phyloP scores from a whole-genome alignment of 2,797 vertebrate species.

The Mus spretus region DNA sequence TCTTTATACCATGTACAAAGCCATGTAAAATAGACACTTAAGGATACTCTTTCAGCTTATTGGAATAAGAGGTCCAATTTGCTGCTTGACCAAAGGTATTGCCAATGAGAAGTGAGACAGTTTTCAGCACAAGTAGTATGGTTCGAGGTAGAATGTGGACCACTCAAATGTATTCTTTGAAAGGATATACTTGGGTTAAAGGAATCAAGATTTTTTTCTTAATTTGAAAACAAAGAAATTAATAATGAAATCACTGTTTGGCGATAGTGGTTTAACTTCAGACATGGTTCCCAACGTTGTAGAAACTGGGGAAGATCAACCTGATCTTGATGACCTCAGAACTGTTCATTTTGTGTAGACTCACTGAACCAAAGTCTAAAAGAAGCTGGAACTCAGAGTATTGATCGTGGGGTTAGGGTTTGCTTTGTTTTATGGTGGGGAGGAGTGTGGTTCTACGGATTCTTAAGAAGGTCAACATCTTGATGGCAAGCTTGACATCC shows the following conservation, averaged over 20 bases:
- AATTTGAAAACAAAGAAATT: neutral
- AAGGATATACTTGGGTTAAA: neutral
- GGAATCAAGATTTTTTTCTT: neutral
- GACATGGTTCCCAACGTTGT: neutral
- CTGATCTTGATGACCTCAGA: neutral
- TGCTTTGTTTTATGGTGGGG: neutral
- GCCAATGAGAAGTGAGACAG: neutral
- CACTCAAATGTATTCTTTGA: neutral
- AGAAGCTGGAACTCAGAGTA: neutral
- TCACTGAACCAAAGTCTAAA: neutral
- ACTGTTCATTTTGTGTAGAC: neutral
- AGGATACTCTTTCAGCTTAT: neutral
- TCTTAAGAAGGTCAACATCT: neutral
- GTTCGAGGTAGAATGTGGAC: neutral
- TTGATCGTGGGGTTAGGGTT: neutral
- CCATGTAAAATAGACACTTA: neutral
- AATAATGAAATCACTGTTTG: neutral
- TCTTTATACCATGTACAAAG: neutral
- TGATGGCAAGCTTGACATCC: neutral
- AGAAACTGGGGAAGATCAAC: neutral
- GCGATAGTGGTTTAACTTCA: neutral
- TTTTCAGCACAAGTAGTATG: neutral
- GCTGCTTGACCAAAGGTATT: neutral
- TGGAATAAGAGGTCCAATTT: neutral
- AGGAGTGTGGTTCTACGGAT: neutral